These are phyloP conservation scores for Xestoiulus laeticollis DNA, from an alignment of 2,888 invertebrate genomes.

Conservation along the genomic window DNA sequence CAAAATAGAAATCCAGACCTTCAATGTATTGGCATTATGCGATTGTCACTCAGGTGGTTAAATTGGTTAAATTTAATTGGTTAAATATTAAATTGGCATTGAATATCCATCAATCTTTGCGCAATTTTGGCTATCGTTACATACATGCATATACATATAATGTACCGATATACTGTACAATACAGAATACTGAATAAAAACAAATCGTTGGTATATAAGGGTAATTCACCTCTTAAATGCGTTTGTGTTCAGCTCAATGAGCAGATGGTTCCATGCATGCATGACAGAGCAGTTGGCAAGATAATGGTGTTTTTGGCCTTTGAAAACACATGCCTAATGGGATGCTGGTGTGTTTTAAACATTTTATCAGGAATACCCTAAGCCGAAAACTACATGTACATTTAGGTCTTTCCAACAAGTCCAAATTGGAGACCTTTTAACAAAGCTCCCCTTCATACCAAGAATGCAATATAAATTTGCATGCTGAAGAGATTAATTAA, in stretches of 20 bases:
- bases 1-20: not conserved
- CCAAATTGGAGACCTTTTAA: not conserved
- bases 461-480: not conserved
- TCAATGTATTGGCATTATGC: not conserved
- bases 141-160: not conserved
- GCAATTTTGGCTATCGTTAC: not conserved
- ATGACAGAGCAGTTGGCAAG: conserved; percentile 3
- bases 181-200: not conserved
- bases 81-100: not conserved
- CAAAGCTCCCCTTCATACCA: not conserved
- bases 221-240: not conserved
- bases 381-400: not conserved
- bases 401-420: too few relatives aligned
- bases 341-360: not conserved
- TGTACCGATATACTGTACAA: not conserved
- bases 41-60: not conserved
- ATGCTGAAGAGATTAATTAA: not conserved
- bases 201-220: not conserved
- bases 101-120: not conserved
- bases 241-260: not conserved
- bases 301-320: not conserved
- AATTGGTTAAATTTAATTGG: too few relatives aligned
- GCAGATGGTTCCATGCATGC: conserved; percentile 3
- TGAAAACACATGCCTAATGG: conserved; percentile 12
- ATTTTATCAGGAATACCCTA: not conserved